Evolutionary conservation across 2,888 invertebrate genomes (phyloP).

Genomic region (Uropetala carovei): DNA sequence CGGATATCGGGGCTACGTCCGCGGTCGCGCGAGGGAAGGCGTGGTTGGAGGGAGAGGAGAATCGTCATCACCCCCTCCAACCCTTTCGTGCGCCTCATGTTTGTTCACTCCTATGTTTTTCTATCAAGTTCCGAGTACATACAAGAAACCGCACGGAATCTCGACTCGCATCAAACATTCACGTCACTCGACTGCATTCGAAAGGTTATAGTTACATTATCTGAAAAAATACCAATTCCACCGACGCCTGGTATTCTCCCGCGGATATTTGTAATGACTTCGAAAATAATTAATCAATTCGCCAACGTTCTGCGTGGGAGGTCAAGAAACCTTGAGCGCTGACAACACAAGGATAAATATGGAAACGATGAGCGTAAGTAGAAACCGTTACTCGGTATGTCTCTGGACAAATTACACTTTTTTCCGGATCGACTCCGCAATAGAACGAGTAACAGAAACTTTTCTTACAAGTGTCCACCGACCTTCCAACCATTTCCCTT

Average conservation of each 20-base stretch:
- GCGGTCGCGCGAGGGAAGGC: neutral
- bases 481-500: neutral
- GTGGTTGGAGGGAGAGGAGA: neutral
- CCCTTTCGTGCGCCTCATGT: no score
- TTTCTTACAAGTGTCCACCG: neutral
- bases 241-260: no score
- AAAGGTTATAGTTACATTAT: neutral
- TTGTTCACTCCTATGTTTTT: neutral
- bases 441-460: neutral
- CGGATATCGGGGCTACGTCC: neutral
- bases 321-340: neutral
- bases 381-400: neutral
- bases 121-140: neutral
- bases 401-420: neutral
- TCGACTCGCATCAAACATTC: neutral
- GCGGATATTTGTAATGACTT: neutral
- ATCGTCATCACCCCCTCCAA: neutral
- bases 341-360: neutral
- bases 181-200: neutral
- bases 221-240: neutral
- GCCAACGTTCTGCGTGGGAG: neutral
- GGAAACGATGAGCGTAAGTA: neutral
- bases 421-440: neutral
- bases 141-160: neutral
- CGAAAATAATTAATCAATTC: neutral